Evolutionary conservation across 2,888 invertebrate genomes (phyloP), one percentile per base, ranked within the genome.

Genomic region (Syrista parreyssii): DNA sequence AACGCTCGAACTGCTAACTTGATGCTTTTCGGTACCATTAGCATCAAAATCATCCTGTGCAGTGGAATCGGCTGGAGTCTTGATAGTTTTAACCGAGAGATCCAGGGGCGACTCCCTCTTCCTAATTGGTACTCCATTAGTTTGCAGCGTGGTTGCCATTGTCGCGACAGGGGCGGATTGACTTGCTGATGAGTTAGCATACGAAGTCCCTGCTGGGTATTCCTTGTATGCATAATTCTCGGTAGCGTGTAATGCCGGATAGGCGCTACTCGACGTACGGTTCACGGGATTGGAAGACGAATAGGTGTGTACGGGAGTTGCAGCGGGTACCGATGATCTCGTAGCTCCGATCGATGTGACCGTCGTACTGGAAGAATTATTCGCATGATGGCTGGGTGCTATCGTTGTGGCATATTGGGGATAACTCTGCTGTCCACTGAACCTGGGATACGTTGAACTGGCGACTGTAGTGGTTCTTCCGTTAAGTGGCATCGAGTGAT

Each of bases 61-160:
- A 0, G 97, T 97, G 0, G 97, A 97, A 91, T 97, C 97, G 0
- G 97, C 97, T 4, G 97, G 95, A 75, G 97, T 97, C 89, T 97
- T 95, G 0, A 97, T 95, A 1, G 97, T 97, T 91, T 97, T 97
- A 73, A 97, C 96, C 0, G 97, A 97, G 76, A 98, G 93, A 92
- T 98, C 98, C 79, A 98, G 92, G 0, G 97, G 97, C 12, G 96
- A 97, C 90, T 96, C 96, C 68, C 95, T 93, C 88, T 95, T 95
- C 68, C 90, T 90, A 79, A 91, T 86, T 4, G 86, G 79, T n/a
- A 68, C 73, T 0, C 88, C 88, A 75, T 88, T 90, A 23, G 83
- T 85, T 79, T 86, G 82, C 75, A 75, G 68, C 79, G 79, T 31
- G 84, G 84, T 69, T 79, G 83, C 35, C 80, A 83, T 74, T 80